Percentiles rank a stretch among this genome's conserved stretches.
Conservation (phyloP, 1,140 invertebrate genomes). For the Drosophila lacteicornis region DNA sequence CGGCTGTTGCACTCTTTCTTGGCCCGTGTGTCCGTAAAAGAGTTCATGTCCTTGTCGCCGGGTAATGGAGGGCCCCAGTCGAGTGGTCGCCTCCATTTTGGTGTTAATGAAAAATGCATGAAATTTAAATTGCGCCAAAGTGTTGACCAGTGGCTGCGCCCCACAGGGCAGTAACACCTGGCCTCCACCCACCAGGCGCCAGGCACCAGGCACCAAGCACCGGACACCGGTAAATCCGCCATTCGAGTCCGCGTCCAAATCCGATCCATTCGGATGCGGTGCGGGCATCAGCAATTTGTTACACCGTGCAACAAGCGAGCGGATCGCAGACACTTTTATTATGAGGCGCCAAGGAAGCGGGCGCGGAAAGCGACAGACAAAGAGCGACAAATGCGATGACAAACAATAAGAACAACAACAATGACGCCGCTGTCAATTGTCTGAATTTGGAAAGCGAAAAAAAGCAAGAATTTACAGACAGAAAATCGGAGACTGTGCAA, state of each 20-base stretch:
- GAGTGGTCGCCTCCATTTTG: constrained; percentile 60
- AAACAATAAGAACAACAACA: constrained; percentile 51
- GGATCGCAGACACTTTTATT: constrained; percentile 71
- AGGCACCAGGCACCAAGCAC: neutral
- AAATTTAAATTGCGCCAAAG: constrained; percentile 81
- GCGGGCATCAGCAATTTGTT: constrained; percentile 41
- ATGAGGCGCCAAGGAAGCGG: constrained; percentile 21
- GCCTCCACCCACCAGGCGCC: neutral
- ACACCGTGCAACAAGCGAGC: constrained; percentile 55
- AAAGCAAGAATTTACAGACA: constrained; percentile 3
- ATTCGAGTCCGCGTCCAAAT: neutral
- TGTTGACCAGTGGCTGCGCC: constrained; percentile 56
- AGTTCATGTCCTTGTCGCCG: constrained; percentile 30
- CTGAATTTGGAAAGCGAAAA: constrained; percentile 50
- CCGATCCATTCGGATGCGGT: constrained; percentile 28
- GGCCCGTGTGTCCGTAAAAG: constrained; percentile 2
- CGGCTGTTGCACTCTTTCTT: constrained; percentile 24
- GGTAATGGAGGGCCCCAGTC: constrained; percentile 42
- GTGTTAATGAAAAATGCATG: constrained; percentile 80
- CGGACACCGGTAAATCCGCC: neutral
- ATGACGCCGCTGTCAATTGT: constrained; percentile 70
- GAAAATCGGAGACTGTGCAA: constrained; percentile 35
- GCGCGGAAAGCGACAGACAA: constrained; percentile 9
- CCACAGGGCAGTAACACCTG: constrained; percentile 7
- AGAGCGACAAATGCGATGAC: constrained; percentile 60